Evolutionary conservation across 2,888 invertebrate species (phyloP).

Genomic region (Tetragonisca angustula): DNA sequence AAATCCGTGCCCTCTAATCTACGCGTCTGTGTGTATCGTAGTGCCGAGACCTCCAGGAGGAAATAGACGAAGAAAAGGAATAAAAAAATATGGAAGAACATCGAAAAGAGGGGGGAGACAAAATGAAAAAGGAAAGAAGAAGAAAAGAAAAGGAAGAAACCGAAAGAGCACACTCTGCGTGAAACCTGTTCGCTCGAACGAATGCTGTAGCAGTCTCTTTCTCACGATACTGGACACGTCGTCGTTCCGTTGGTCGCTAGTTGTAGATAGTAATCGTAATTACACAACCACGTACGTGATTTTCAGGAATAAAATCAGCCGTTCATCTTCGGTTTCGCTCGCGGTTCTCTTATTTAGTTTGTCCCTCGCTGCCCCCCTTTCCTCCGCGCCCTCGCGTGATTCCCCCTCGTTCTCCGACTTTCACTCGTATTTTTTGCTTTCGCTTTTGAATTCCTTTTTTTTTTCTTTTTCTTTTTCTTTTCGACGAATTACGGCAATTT

Average conservation of each 20-base stretch:
- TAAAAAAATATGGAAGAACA: not conserved
- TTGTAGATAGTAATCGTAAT: constrained; percentile 66
- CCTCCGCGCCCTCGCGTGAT: constrained; percentile 9
- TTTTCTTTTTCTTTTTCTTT: not conserved
- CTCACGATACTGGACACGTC: constrained; percentile 65
- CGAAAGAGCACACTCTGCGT: constrained; percentile 33
- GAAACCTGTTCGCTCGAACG: constrained; percentile 62
- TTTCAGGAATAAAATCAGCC: constrained; percentile 41
- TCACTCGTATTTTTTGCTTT: not conserved
- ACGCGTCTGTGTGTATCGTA: constrained; percentile 31
- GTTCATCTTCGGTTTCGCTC: constrained; percentile 31
- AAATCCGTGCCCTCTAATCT: constrained; percentile 39
- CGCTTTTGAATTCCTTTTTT: not conserved
- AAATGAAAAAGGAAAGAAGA: not conserved
- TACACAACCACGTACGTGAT: constrained; percentile 49
- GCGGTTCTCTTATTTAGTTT: constrained; percentile 32
- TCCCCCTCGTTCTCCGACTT: constrained; percentile 8
- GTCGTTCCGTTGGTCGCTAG: constrained; percentile 40
- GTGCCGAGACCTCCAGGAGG: not conserved
- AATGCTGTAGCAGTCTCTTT: constrained; percentile 52
- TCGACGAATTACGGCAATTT: accelerated
- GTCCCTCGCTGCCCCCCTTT: constrained; percentile 25
- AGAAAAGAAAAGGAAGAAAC: not conserved
- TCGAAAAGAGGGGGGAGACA: not conserved
- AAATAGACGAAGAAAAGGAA: constrained; percentile 10